A percentile compares a stretch with the other conserved stretches of the same genome.
phyloP scores from a whole-genome alignment of 2,113 vertebrate species.

The Hyperoodon ampullatus region DNA sequence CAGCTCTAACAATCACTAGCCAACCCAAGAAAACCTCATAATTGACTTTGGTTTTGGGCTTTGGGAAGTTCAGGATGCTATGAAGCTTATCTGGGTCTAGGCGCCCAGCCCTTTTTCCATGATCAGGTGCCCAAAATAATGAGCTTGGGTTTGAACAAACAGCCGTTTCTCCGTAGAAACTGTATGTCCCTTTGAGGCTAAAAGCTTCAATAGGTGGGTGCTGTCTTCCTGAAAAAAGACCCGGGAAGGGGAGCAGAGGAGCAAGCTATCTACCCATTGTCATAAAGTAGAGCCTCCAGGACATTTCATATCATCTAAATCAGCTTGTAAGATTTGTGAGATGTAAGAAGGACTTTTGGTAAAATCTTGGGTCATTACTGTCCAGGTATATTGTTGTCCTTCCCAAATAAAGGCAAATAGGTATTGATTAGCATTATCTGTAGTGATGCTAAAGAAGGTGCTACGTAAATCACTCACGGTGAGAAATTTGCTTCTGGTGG shows the following conservation, averaged over 20 bases:
- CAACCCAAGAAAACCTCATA: neutral
- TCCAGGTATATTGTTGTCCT: neutral
- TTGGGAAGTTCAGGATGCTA: neutral
- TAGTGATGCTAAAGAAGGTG: neutral
- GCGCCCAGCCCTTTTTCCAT: neutral
- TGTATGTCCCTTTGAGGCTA: neutral
- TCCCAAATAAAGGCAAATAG: neutral
- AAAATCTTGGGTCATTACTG: neutral
- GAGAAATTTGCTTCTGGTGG: neutral
- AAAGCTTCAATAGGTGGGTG: neutral
- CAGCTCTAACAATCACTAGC: neutral
- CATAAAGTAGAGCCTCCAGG: neutral
- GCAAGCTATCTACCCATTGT: neutral
- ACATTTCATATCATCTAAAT: neutral
- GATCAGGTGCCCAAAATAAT: neutral
- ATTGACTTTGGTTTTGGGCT: neutral
- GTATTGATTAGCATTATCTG: neutral
- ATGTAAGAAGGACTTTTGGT: neutral
- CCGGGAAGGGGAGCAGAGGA: neutral
- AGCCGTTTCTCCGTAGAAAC: neutral
- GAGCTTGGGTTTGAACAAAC: neutral
- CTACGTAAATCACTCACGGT: neutral
- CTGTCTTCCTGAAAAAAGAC: neutral
- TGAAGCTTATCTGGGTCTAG: neutral
- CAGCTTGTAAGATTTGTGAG: neutral